phyloP scores from a whole-genome alignment of 2,113 vertebrate species.

The Gopherus flavomarginatus region DNA sequence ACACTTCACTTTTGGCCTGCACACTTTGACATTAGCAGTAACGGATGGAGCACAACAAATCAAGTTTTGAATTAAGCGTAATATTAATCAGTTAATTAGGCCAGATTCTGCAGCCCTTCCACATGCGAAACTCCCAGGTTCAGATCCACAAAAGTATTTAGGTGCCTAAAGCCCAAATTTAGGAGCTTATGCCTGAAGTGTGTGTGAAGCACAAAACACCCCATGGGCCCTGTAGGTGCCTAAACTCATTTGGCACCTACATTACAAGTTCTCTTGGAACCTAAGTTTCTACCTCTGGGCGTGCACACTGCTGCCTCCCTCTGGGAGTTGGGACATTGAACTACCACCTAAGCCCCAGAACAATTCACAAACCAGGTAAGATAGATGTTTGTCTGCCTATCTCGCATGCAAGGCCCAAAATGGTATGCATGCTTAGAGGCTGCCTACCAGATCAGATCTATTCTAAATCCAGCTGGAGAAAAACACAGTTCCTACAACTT shows the following conservation, averaged over 20 bases:
- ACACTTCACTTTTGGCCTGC: background rate
- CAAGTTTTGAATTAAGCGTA: background rate
- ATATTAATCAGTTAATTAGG: background rate
- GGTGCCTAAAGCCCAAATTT: too few species aligned
- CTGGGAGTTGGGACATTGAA: background rate
- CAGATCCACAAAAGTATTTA: background rate
- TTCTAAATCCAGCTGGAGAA: background rate
- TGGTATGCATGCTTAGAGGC: background rate
- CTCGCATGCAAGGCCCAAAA: background rate
- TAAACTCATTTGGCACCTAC: background rate
- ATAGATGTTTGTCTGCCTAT: background rate
- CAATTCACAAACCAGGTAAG: background rate
- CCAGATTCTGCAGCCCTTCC: background rate
- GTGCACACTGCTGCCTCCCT: background rate
- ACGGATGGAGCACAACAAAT: background rate
- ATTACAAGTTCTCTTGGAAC: background rate
- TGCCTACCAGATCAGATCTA: background rate
- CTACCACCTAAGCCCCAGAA: background rate
- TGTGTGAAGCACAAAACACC: background rate
- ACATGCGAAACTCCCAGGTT: background rate
- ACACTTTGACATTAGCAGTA: conserved; percentile 10
- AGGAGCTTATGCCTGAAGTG: too few species aligned
- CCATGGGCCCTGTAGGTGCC: too few species aligned
- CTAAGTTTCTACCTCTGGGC: background rate
- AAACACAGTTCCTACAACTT: background rate